phyloP scores from a whole-genome alignment of 2,113 vertebrate genomes.

The Xenopus borealis region DNA sequence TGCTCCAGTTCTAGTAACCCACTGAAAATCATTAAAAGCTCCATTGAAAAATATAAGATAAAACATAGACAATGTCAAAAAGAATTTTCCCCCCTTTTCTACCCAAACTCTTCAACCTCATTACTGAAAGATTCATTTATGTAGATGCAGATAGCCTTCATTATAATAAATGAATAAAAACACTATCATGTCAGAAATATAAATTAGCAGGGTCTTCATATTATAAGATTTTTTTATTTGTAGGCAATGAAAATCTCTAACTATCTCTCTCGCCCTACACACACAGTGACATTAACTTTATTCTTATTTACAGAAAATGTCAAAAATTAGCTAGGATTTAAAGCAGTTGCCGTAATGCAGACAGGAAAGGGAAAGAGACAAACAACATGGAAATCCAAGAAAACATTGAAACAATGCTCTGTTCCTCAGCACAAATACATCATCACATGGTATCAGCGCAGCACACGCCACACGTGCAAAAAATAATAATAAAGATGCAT shows the following conservation, averaged over 20 bases:
- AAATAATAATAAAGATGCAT: conserved; percentile 39
- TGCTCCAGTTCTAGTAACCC: too few relatives aligned
- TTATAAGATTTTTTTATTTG: neutral
- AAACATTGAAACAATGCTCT: conserved; percentile 32
- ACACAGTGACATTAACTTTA: too few relatives aligned
- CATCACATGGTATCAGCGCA: conserved; percentile 39
- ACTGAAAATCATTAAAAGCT: too few relatives aligned
- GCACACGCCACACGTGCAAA: conserved; percentile 35
- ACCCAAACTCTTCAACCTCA: too few relatives aligned
- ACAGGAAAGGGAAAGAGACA: conserved; percentile 42
- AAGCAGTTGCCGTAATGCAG: conserved; percentile 25
- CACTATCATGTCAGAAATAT: too few relatives aligned
- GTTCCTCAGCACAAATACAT: conserved; percentile 40
- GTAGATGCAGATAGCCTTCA: too few relatives aligned
- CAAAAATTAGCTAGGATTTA: conserved; percentile 32
- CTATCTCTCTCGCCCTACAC: too few relatives aligned
- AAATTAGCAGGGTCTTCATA: neutral
- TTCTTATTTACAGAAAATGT: conserved; percentile 11
- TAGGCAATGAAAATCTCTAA: neutral
- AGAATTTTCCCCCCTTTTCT: too few relatives aligned
- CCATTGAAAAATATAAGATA: too few relatives aligned
- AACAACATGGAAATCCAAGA: conserved; percentile 35
- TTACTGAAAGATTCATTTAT: too few relatives aligned
- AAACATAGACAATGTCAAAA: too few relatives aligned
- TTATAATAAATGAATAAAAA: too few relatives aligned